These are phyloP conservation scores for Ooceraea biroi DNA, from an alignment of 1,140 invertebrate genomes.

Conservation along the genomic window DNA sequence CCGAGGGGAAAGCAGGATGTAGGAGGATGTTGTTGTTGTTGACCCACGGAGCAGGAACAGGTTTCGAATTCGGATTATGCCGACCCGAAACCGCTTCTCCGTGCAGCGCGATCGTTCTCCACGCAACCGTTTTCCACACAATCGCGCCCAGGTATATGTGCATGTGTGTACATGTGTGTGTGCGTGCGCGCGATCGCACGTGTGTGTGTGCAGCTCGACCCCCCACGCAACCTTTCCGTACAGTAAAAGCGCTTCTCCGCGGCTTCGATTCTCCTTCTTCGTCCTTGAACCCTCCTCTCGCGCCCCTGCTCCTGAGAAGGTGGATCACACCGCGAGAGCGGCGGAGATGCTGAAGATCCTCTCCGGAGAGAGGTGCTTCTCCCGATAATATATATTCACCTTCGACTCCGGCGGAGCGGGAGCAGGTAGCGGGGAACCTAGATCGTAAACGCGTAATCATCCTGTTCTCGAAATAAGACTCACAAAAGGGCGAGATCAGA, in stretches of 20 bases:
- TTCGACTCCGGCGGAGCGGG: conserved; percentile 34
- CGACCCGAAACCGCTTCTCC: conserved; percentile 59
- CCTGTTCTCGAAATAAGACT: conserved; percentile 58
- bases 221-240: conserved; percentile 62
- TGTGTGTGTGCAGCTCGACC: conserved; percentile 49
- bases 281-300: conserved; percentile 69
- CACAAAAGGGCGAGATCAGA: conserved; percentile 35
- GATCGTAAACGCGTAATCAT: conserved; percentile 75
- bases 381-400: conserved; percentile 55
- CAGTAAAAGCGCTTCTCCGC: conserved; percentile 61
- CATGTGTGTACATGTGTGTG: neutral
- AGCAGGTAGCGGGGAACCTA: conserved; percentile 66
- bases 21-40: conserved; percentile 64
- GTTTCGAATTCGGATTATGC: conserved; percentile 73
- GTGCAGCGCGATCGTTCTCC: conserved; percentile 1
- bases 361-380: conserved; percentile 23
- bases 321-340: conserved; percentile 51
- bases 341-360: conserved; percentile 31
- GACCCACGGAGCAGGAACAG: conserved; percentile 71
- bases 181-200: too few relatives aligned
- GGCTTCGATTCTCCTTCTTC: conserved; percentile 56
- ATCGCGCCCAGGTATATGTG: neutral
- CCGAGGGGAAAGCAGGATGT: neutral
- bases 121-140: neutral
- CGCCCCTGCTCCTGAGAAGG: neutral